Evolutionary conservation across 1,140 invertebrate genomes (phyloP).

Genomic region (Drosophila cardini): DNA sequence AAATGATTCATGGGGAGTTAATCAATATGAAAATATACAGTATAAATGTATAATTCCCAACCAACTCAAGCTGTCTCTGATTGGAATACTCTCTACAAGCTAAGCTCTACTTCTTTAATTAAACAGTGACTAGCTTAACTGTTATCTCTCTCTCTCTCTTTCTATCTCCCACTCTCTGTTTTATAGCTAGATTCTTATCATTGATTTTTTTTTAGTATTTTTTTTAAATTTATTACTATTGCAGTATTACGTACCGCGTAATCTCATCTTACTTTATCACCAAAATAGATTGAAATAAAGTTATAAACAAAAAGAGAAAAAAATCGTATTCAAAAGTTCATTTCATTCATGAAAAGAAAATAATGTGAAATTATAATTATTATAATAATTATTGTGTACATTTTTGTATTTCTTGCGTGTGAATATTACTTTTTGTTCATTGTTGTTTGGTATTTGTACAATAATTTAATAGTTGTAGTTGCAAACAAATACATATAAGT

Average conservation of each 20-base stretch:
- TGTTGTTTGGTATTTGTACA: conserved; percentile 56
- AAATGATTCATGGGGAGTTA: too few relatives aligned
- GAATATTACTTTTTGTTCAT: too few relatives aligned
- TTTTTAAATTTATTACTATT: neutral
- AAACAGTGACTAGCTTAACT: neutral
- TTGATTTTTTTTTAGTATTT: neutral
- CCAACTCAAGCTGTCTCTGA: neutral
- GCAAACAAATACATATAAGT: conserved; percentile 45
- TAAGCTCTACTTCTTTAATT: neutral
- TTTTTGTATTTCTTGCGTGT: conserved; percentile 52
- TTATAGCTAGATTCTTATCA: conserved; percentile 2
- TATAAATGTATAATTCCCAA: neutral
- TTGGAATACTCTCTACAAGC: neutral
- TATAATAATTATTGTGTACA: conserved; percentile 23
- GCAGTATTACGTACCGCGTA: neutral
- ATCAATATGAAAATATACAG: too few relatives aligned
- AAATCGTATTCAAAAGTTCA: conserved; percentile 27
- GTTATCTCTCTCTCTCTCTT: neutral
- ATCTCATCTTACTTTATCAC: conserved; percentile 2
- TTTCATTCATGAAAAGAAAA: conserved; percentile 51
- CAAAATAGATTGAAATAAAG: neutral
- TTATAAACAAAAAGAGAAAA: neutral
- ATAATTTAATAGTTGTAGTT: conserved; percentile 49
- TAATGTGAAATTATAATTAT: conserved; percentile 64
- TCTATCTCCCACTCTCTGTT: too few relatives aligned